These are phyloP conservation scores for Tragelaphus buxtoni DNA, from an alignment of 2,113 vertebrate genomes.

Conservation along the genomic window DNA sequence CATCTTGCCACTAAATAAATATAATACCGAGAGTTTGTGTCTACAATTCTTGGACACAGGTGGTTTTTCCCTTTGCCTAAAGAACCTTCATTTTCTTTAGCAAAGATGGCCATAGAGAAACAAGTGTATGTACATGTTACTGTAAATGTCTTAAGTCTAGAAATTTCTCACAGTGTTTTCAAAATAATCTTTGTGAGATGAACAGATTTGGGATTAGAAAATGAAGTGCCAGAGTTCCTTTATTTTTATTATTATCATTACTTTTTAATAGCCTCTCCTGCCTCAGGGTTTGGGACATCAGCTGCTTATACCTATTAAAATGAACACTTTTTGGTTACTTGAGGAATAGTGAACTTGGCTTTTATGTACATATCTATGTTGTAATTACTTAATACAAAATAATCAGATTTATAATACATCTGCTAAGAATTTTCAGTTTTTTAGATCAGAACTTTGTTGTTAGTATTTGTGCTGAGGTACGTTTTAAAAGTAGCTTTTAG, in stretches of 20 bases:
- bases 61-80: conserved; percentile 4
- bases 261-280: neutral
- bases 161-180: neutral
- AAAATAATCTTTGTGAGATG: neutral
- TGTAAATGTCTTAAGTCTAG: neutral
- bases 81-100: neutral
- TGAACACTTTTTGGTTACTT: neutral
- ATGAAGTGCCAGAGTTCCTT: neutral
- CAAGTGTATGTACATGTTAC: conserved; percentile 1
- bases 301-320: neutral
- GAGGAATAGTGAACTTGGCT: neutral
- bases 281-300: neutral
- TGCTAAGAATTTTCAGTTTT: neutral
- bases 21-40: neutral
- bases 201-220: conserved; percentile 1
- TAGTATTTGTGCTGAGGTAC: neutral
- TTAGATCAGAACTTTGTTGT: neutral
- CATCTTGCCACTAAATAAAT: neutral
- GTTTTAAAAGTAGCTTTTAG: conserved; percentile 12
- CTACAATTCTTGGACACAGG: neutral
- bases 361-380: neutral
- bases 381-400: neutral
- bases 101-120: neutral
- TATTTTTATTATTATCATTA: neutral
- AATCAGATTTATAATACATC: neutral